phyloP scores from a whole-genome alignment of 2,797 vertebrate species.

The Rhinophrynus dorsalis region DNA sequence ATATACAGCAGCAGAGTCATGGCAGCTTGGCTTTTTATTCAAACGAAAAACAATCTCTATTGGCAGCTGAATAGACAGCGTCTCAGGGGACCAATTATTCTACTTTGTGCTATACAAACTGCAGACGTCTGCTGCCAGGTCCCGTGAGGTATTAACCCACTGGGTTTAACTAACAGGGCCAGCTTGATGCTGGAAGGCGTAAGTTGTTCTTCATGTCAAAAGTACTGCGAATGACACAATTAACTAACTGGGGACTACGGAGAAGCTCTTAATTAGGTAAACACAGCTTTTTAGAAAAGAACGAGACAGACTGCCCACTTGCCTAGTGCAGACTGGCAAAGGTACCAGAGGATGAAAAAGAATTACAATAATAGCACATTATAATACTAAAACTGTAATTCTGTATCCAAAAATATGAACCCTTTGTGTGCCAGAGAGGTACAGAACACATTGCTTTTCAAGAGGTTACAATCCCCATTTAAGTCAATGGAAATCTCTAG shows the following conservation, averaged over 20 bases:
- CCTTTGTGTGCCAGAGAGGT: no score
- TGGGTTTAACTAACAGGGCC: conserved; percentile 53
- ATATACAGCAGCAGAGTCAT: conserved; percentile 47
- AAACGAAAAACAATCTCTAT: conserved; percentile 56
- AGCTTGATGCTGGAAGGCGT: conserved; percentile 57
- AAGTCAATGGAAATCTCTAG: no score
- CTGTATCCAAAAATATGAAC: no score
- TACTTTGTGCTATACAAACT: conserved; percentile 53
- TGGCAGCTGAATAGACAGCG: conserved; percentile 62
- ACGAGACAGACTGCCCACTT: conserved; percentile 39
- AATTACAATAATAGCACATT: no score
- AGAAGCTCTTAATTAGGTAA: conserved; percentile 77
- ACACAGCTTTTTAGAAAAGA: conserved; percentile 57
- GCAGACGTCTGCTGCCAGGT: conserved; percentile 53
- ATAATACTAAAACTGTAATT: no score
- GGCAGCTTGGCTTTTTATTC: conserved; percentile 59
- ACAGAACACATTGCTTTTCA: no score
- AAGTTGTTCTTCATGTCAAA: conserved; percentile 67
- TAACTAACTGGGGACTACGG: conserved; percentile 65
- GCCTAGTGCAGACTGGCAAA: conserved; percentile 55
- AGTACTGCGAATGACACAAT: conserved; percentile 72
- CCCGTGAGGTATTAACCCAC: conserved; percentile 54
- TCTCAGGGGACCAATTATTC: conserved; percentile 72
- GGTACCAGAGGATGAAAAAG: no score
- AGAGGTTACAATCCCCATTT: no score